Conservation (phyloP, 23 tunicate genomes). For the Corella eumyota region DNA sequence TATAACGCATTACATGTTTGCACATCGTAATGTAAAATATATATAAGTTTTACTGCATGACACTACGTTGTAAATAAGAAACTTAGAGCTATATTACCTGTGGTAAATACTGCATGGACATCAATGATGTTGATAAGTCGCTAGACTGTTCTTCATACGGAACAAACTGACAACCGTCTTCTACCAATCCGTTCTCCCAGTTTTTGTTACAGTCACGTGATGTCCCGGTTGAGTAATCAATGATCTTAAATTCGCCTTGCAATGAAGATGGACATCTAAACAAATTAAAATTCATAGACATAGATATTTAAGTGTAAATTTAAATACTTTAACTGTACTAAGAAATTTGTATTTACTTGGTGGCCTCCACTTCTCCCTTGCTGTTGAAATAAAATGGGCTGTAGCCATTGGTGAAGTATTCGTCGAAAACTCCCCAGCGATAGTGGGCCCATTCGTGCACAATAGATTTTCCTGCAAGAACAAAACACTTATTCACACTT, state of each 20-base stretch:
- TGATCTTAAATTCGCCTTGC: conserved; percentile 18
- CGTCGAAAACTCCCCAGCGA: conserved; percentile 63
- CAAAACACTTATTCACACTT: background rate
- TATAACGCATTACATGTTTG: too few relatives aligned
- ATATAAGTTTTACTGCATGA: too few relatives aligned
- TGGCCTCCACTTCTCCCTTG: conserved; percentile 28
- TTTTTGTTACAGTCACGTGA: conserved; percentile 37
- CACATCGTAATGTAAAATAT: too few relatives aligned
- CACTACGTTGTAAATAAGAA: too few relatives aligned
- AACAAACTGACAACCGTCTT: conserved; percentile 48
- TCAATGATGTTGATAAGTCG: conserved; percentile 36
- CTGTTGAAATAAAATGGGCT: conserved; percentile 26
- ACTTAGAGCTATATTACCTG: too few relatives aligned
- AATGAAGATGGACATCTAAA: conserved; percentile 39
- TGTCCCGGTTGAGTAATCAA: conserved; percentile 36
- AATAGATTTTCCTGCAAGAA: conserved; percentile 28
- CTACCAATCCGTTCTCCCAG: conserved; percentile 36
- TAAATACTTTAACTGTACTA: too few relatives aligned
- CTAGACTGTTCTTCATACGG: conserved; percentile 28
- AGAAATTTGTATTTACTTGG: conserved; percentile 13
- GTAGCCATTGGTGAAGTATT: conserved; percentile 31
- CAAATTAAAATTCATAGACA: background rate
- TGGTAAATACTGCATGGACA: conserved; percentile 43
- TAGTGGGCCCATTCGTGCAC: conserved; percentile 63
- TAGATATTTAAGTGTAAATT: too few relatives aligned